Evolutionary conservation across 2,888 invertebrate genomes (phyloP).

Genomic region (Meandrusa payeni): DNA sequence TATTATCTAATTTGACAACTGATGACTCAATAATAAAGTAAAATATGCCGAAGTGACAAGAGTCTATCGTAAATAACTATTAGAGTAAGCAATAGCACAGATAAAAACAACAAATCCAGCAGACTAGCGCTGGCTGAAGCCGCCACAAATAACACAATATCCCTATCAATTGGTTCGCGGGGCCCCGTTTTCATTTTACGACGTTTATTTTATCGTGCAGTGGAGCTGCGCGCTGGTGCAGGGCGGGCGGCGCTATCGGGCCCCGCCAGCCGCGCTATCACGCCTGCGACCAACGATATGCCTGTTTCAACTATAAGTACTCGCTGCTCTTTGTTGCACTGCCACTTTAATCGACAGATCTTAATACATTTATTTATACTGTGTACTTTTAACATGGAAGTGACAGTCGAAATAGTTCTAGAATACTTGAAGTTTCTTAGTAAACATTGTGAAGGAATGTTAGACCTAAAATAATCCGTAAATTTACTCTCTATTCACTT

Average conservation of each 20-base stretch:
- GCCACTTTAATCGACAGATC: constrained; percentile 11
- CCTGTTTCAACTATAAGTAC: constrained; percentile 22
- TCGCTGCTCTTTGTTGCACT: constrained; percentile 19
- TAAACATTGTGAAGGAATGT: too few relatives aligned
- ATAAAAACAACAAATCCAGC: neutral
- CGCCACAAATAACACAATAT: constrained; percentile 25
- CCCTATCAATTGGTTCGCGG: constrained; percentile 27
- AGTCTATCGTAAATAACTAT: too few relatives aligned
- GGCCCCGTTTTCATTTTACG: constrained; percentile 43
- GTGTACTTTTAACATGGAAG: too few relatives aligned
- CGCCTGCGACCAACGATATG: constrained; percentile 24
- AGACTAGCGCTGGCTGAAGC: constrained; percentile 1
- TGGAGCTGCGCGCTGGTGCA: constrained; percentile 33
- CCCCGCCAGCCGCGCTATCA: constrained; percentile 37
- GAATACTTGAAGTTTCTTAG: too few relatives aligned
- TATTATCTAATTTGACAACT: too few relatives aligned
- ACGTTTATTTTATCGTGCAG: constrained; percentile 40
- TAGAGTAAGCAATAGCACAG: constrained; percentile 5
- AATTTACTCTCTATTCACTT: too few relatives aligned
- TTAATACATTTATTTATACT: constrained; percentile 13
- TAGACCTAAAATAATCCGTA: too few relatives aligned
- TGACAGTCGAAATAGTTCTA: too few relatives aligned
- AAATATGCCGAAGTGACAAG: too few relatives aligned
- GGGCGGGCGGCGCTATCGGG: constrained; percentile 38
- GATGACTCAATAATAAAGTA: too few relatives aligned